Evolutionary conservation across 1,140 invertebrate species (phyloP).

Genomic region (Drosophila mayri): DNA sequence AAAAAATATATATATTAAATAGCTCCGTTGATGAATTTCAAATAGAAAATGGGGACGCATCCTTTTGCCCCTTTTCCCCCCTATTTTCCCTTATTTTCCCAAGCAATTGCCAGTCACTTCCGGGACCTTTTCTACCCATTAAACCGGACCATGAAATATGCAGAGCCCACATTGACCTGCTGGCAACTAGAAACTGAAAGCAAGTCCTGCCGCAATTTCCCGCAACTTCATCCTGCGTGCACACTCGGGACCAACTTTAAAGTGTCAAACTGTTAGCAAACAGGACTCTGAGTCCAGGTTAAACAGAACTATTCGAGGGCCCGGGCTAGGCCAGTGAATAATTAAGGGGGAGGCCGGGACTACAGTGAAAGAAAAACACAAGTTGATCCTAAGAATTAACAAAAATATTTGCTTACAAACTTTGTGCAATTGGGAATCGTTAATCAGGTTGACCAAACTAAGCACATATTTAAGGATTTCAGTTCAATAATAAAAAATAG

Average conservation of each 20-base stretch:
- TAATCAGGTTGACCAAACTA: background rate
- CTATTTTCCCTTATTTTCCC: background rate
- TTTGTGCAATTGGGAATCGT: background rate
- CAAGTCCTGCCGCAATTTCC: slow-evolving; percentile 6
- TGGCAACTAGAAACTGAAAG: background rate
- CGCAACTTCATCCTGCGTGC: slow-evolving; percentile 3
- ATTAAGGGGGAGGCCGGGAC: slow-evolving; percentile 37
- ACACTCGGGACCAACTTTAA: slow-evolving; percentile 30
- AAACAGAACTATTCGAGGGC: slow-evolving; percentile 31
- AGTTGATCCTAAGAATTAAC: background rate
- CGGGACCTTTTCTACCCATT: slow-evolving; percentile 31
- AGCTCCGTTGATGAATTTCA: background rate
- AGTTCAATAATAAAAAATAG: background rate
- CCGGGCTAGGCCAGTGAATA: slow-evolving; percentile 43
- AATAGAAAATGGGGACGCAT: background rate
- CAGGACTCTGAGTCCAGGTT: slow-evolving; percentile 1
- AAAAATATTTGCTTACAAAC: background rate
- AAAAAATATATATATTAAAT: background rate
- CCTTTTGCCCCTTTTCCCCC: background rate
- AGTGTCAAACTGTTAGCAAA: slow-evolving; percentile 45
- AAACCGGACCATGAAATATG: slow-evolving; percentile 36
- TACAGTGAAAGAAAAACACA: slow-evolving; percentile 6
- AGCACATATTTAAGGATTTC: background rate
- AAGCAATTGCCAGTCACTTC: slow-evolving; percentile 19
- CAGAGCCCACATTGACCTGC: slow-evolving; percentile 16